Evolutionary conservation across 2,797 vertebrate genomes (phyloP), one percentile per base, ranked within the genome.

Genomic region (Pteronotus mesoamericanus): DNA sequence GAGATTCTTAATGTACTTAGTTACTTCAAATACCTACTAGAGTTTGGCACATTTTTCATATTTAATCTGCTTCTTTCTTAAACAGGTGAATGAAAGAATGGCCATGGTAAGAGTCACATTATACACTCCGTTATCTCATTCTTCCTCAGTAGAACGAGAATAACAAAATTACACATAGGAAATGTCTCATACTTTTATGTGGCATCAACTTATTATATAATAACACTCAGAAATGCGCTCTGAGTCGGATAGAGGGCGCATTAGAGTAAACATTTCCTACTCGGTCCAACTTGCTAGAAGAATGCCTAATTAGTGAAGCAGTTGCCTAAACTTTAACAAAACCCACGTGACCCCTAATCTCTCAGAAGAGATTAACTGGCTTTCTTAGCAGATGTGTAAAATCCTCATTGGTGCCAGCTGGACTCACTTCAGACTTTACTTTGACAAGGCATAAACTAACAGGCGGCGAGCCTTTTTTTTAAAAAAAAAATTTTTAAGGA

Each of bases 401-500:
- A 15, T 80, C n/a, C 11, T 91, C 1, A 3, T 69, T 82, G 37
- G 24, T 86, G 94, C 26, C 80, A 85, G 46, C 11, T 82, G 84
- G 83, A 75, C 22, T 85, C 29, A 86, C 78, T 97, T 96, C 78
- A 44, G 42, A 46, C 84, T 96, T 94, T 93, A 75, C 75, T 91
- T 93, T 87, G 53, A 72, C 24, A 84, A 55, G 74, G 9, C 66
- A 42, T 92, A 78, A 68, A 46, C 44, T 48, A 92, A 80, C 11
- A 66, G 37, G 64, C 51, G 75, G 68, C 46, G 79, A 91, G 78
- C 37, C 68, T 74, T 78, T 95, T 61, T 57, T 11, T 59, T 59
- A n/a, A n/a, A n/a, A n/a, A n/a, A n/a, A n/a, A n/a, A n/a, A n/a
- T 29, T 59, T 59, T 51, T 61, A 85, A 80, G 34, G 19, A 42